phyloP scores from a whole-genome alignment of 2,888 invertebrate species.

The Drosophila diplacantha region DNA sequence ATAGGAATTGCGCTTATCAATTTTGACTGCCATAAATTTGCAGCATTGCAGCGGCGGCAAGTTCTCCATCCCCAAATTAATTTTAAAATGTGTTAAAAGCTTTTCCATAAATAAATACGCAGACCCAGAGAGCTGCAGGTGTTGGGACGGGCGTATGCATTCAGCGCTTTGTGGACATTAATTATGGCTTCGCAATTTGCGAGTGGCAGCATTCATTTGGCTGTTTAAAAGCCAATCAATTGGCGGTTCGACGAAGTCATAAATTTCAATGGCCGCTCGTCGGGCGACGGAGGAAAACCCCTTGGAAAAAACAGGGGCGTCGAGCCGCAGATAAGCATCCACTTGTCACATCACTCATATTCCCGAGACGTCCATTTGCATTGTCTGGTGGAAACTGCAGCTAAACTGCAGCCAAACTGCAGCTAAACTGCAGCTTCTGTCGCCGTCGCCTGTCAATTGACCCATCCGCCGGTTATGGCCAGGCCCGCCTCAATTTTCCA shows the following conservation, averaged over 20 bases:
- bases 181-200: slow-evolving; percentile 36
- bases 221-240: slow-evolving; percentile 67
- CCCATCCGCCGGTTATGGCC: slow-evolving; percentile 34
- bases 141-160: slow-evolving; percentile 29
- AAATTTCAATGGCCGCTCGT: slow-evolving; percentile 64
- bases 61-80: slow-evolving; percentile 42
- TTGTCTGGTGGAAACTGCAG: slow-evolving; percentile 41
- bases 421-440: slow-evolving; percentile 1
- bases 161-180: slow-evolving; percentile 28
- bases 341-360: slow-evolving; percentile 67
- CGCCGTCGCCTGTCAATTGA: slow-evolving; percentile 52
- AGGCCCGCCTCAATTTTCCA: slow-evolving; percentile 49
- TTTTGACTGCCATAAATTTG: slow-evolving; percentile 39
- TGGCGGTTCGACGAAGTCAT: slow-evolving; percentile 51
- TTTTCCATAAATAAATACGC: slow-evolving; percentile 43
- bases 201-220: slow-evolving; percentile 49
- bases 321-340: slow-evolving; percentile 50
- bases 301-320: slow-evolving; percentile 34
- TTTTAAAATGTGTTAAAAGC: slow-evolving; percentile 62
- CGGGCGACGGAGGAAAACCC: slow-evolving; percentile 18
- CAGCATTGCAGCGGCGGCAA: slow-evolving; percentile 9
- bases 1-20: slow-evolving; percentile 30
- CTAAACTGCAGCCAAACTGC: slow-evolving; percentile 15
- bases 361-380: slow-evolving; percentile 46
- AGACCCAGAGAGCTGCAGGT: slow-evolving; percentile 44